Conservation (phyloP, 2,888 invertebrate species). For the Cetonia aurata region DNA sequence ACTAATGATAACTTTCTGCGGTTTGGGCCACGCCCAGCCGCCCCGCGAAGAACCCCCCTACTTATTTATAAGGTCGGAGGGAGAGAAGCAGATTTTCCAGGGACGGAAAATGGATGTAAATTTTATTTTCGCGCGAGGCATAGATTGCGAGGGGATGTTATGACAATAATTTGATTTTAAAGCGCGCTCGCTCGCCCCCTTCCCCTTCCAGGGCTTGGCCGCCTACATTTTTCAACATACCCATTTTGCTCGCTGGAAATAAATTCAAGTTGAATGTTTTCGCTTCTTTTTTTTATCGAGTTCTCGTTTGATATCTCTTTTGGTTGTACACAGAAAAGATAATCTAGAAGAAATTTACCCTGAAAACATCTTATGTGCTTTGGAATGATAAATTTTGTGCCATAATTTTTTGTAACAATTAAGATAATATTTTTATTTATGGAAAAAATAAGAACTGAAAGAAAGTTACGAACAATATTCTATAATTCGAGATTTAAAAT, state of each 20-base stretch:
- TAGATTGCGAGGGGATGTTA: constrained; percentile 45
- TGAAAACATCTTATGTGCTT: too few species aligned
- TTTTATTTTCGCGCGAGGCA: constrained; percentile 44
- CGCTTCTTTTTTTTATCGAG: too few species aligned
- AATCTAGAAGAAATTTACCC: too few species aligned
- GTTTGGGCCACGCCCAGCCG: constrained; percentile 58
- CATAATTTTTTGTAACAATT: too few species aligned
- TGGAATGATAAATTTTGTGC: too few species aligned
- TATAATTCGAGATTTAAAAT: too few species aligned
- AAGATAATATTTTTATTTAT: too few species aligned
- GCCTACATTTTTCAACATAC: constrained; percentile 9
- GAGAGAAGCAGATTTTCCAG: constrained; percentile 53
- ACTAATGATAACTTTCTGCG: constrained; percentile 65
- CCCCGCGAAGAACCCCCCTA: constrained; percentile 11
- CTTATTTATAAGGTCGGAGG: constrained; percentile 50
- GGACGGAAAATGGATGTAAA: constrained; percentile 52
- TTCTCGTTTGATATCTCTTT: too few species aligned
- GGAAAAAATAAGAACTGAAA: too few species aligned
- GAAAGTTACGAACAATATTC: too few species aligned
- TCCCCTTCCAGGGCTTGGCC: not conserved
- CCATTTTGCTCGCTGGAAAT: not conserved
- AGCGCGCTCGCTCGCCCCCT: constrained; percentile 5
- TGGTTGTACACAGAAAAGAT: too few species aligned
- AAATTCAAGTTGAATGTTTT: too few species aligned
- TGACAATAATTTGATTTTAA: constrained; percentile 46